A percentile compares a stretch with the other conserved stretches of the same genome.
These are phyloP conservation scores for Argyrosomus regius DNA, from an alignment of 2,797 vertebrate species.

Conservation along the genomic window DNA sequence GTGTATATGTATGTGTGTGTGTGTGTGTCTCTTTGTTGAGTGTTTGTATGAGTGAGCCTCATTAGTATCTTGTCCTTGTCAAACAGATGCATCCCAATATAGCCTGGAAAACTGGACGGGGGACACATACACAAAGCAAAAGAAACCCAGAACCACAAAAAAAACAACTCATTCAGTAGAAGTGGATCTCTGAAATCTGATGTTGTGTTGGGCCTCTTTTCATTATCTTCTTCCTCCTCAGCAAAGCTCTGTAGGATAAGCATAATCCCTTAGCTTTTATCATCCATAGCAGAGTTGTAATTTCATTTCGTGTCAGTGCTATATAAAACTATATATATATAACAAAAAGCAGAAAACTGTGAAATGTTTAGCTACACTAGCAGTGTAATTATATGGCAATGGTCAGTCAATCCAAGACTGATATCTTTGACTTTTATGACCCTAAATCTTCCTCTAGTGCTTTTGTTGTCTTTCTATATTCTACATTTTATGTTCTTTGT, in stretches of 20 bases:
- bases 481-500: too few species aligned
- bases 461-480: too few species aligned
- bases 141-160: slow-evolving; percentile 23
- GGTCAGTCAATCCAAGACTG: background rate
- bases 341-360: background rate
- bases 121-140: background rate
- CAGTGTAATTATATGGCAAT: background rate
- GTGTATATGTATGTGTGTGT: slow-evolving; percentile 2
- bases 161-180: slow-evolving; percentile 21
- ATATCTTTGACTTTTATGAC: background rate
- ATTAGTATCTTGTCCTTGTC: slow-evolving; percentile 60
- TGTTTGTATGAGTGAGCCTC: slow-evolving; percentile 51
- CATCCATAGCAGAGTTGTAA: slow-evolving; percentile 3
- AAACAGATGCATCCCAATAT: slow-evolving; percentile 60
- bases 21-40: slow-evolving; percentile 29
- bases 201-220: slow-evolving; percentile 35
- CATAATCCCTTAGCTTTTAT: slow-evolving; percentile 34
- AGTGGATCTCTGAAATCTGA: slow-evolving; percentile 30
- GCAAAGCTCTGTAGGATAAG: slow-evolving; percentile 32
- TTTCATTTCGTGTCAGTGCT: slow-evolving; percentile 18
- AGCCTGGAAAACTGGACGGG: slow-evolving; percentile 49
- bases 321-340: background rate
- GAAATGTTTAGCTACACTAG: background rate
- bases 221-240: slow-evolving; percentile 26
- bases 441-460: background rate